Conservation (phyloP, 2,888 invertebrate genomes). For the Philonicus albiceps region DNA sequence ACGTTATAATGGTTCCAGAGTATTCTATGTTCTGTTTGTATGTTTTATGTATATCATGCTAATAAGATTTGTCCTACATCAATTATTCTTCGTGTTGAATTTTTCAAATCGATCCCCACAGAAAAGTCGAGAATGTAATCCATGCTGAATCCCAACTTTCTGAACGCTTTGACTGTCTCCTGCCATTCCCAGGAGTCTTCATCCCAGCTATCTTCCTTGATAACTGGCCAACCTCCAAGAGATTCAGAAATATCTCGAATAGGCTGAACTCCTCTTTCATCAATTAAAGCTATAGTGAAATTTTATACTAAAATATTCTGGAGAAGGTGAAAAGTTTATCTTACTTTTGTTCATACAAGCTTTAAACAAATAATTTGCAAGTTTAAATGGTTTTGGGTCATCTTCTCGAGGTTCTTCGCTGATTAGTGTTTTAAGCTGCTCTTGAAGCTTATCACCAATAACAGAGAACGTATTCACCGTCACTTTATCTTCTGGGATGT, state of each 20-base stretch:
- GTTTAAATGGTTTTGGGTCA: conserved; percentile 61
- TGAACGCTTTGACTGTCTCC: conserved; percentile 81
- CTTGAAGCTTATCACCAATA: conserved; percentile 63
- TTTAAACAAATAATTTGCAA: conserved; percentile 63
- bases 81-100: conserved; percentile 83
- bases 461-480: conserved; percentile 62
- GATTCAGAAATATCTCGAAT: conserved; percentile 74
- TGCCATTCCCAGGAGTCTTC: conserved; percentile 80
- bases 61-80: conserved; percentile 70
- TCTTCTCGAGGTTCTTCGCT: conserved; percentile 57
- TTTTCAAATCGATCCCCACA: conserved; percentile 87
- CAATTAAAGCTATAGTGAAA: conserved; percentile 74
- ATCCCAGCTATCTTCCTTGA: conserved; percentile 80
- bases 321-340: conserved; percentile 20
- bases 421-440: conserved; percentile 62
- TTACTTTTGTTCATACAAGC: conserved; percentile 65
- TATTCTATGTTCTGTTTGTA: no score
- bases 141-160: conserved; percentile 82
- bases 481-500: conserved; percentile 74
- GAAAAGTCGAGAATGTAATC: conserved; percentile 92
- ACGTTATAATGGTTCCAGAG: background rate
- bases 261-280: conserved; percentile 78
- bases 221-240: conserved; percentile 95
- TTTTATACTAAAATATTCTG: background rate
- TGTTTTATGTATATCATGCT: no score